Base-by-base conservation (phyloP, 1,140 invertebrate species). In the Lasioglossum baleicum region DNA sequence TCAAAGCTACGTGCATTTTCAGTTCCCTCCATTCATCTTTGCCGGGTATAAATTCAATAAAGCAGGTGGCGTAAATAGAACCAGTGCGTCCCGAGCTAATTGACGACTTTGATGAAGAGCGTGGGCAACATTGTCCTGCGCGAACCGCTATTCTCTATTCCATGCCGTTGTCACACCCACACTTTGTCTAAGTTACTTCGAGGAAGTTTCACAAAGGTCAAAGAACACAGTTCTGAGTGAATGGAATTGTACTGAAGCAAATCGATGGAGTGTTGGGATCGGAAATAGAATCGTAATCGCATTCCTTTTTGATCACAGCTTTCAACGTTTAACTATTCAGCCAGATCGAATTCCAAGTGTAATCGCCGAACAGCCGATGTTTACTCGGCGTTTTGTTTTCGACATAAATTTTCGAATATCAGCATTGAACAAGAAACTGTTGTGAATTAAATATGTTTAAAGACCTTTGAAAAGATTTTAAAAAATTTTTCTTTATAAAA, bases 21-120 rank as follows among this genome's bases (percentile, higher is more conserved):
- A 65, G 69, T 17, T 60, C n/a, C 61, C 68, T 81, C 83, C 66
- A 71, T 83, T 71, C 82, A 75, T 48, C 31, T 77, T 79, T 56
- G 79, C 70, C 69, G 17, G 51, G 71, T 71, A 60, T 80, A 67
- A 75, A 80, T 80, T 67, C 77, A 67, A 75, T 80, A 80, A 73
- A 73, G 31, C 42, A 67, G 70, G 61, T 69, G 82, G 72, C 82
- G 77, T 84, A 84, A 81, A 84, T 84, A 74, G 77, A 66, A 67
- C 63, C 51, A 64, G 61, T 72, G 78, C 58, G 53, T 76, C 82
- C 44, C 22, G 77, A 53, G 82, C 73, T 84, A 85, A 85, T 85
- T 81, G 83, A 85, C 63, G 26, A 56, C 68, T 73, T 42, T 75
- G 83, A 83, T 80, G 58, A 75, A 80, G 42, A 79, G 68, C 48